phyloP scores from a whole-genome alignment of 2,797 vertebrate genomes.

The Aeoliscus strigatus region DNA sequence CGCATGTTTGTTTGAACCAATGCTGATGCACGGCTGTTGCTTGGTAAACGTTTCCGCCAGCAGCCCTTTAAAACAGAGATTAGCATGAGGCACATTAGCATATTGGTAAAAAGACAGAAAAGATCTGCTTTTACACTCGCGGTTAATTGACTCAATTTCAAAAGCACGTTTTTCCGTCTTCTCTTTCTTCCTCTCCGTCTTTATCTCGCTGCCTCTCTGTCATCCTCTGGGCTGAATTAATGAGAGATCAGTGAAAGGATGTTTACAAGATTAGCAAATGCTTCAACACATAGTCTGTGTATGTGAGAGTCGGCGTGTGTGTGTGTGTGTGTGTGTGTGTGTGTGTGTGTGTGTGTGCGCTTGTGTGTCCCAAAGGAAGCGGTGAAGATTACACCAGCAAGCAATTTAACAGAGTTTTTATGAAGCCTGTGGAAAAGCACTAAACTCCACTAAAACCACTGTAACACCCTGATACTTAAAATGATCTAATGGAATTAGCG shows the following conservation, averaged over 20 bases:
- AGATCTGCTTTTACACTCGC: constrained; percentile 18
- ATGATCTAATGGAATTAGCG: too few species aligned
- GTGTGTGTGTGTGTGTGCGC: too few species aligned
- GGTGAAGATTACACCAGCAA: constrained; percentile 33
- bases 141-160: constrained; percentile 48
- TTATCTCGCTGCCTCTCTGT: constrained; percentile 17
- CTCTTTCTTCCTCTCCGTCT: constrained; percentile 4
- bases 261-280: constrained; percentile 67
- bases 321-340: constrained; percentile 27
- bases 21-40: too few species aligned
- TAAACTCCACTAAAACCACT: too few species aligned
- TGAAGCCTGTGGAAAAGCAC: too few species aligned
- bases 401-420: constrained; percentile 27
- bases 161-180: constrained; percentile 12
- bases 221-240: constrained; percentile 61
- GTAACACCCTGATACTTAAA: too few species aligned
- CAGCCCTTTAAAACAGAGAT: too few species aligned
- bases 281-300: constrained; percentile 48
- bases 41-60: too few species aligned
- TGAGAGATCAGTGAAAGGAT: constrained; percentile 59
- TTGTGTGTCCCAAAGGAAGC: constrained; percentile 38
- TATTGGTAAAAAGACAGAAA: constrained; percentile 31
- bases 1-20: too few species aligned
- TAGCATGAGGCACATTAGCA: constrained; percentile 45
- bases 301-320: constrained; percentile 31